These are phyloP conservation scores for Xiphorhynchus elegans DNA, from an alignment of 2,113 vertebrate genomes.

Conservation along the genomic window DNA sequence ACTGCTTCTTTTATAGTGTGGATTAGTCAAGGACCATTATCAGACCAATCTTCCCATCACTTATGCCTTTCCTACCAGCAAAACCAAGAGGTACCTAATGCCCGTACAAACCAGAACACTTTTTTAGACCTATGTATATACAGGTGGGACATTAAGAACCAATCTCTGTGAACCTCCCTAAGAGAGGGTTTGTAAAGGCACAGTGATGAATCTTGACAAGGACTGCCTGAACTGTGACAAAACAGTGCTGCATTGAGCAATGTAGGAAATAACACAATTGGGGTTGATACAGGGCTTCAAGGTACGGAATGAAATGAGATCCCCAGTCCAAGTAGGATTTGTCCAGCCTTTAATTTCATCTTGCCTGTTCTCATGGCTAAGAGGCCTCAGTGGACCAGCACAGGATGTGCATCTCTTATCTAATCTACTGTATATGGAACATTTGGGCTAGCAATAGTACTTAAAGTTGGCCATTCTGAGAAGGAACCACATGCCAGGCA, in stretches of 20 bases:
- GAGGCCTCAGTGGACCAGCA: not conserved
- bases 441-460: not conserved
- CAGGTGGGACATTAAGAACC: not conserved
- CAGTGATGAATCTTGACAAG: not conserved
- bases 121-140: not conserved
- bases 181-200: not conserved
- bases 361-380: not conserved
- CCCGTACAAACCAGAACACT: not conserved
- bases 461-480: not conserved
- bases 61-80: not conserved
- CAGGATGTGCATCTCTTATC: accelerated
- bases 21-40: not conserved
- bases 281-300: not conserved
- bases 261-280: not conserved
- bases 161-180: not conserved
- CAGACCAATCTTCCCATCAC: not conserved
- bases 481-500: not conserved
- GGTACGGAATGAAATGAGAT: not conserved
- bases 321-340: accelerated
- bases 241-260: accelerated
- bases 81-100: not conserved
- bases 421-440: not conserved
- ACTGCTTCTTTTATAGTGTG: not conserved
- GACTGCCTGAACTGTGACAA: not conserved
- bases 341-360: not conserved